Evolutionary conservation across 1,140 invertebrate species (phyloP), one percentile per base, ranked within the genome.

Genomic region (Drosophila kepulauana): DNA sequence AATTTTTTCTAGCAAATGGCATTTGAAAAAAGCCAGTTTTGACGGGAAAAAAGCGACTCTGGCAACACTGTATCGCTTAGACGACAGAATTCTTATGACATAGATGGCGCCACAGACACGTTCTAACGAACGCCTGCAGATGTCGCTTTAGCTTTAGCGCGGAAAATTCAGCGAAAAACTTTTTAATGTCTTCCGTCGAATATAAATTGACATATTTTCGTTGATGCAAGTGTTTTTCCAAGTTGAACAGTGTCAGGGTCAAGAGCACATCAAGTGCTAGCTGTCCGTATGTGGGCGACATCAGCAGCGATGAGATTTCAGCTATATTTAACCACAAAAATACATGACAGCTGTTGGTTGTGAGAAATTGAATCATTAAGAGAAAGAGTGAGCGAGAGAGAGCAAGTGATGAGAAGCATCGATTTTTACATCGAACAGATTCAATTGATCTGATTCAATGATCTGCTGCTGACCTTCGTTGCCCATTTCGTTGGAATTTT

Each of bases 171-270:
- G n/a, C 10, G 11, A 28, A 52, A 52, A 52, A 7, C 20, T n/a
- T 5, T 52, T 11, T n/a, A 52, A 52, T 43, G 11, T 35, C 2
- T 7, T 54, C 2, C 30, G 51, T 6, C 13, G n/a, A 35, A 35
- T 33, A 13, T 52, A 5, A 54, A 54, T 54, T 54, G 30, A 33
- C 30, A 52, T 54, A 35, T 54, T 54, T 15, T 13, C n/a, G 11
- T 54, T 15, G 28, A 13, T 33, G 30, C 30, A 33, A 33, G 25
- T 15, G 1, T 3, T 13, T 15, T 5, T 3, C 65, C 48, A 52
- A 41, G 38, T 41, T 5, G 20, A 86, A 65, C 25, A 75, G 74
- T 86, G 74, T 81, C 82, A 85, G 64, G 75, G 82, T 78, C 81
- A 86, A 78, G 81, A 70, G 74, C 69, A 68, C 13, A 2, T 38